phyloP scores from a whole-genome alignment of 1,140 invertebrate species.

The Drosophila nikananu region DNA sequence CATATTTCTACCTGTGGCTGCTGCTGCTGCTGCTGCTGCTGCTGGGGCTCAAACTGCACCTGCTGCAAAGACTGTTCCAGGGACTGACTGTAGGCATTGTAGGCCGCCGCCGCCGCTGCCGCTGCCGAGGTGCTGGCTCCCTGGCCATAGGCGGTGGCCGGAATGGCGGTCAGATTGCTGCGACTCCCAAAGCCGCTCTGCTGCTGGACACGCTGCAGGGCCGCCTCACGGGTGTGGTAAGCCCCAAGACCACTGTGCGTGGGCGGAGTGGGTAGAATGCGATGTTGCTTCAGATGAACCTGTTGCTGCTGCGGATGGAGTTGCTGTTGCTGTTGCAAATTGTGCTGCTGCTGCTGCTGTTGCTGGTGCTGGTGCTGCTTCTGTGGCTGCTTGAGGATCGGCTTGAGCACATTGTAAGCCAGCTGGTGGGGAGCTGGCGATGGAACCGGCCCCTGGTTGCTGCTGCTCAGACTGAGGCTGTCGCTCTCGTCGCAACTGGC shows the following conservation, averaged over 20 bases:
- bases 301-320: background rate
- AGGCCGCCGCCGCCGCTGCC: constrained; percentile 11
- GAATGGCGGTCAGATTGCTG: constrained; percentile 27
- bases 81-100: constrained; percentile 23
- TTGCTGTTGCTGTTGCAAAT: constrained; percentile 30
- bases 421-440: constrained; percentile 65
- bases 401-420: constrained; percentile 70
- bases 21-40: constrained; percentile 6
- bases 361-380: constrained; percentile 25
- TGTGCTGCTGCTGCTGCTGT: constrained; percentile 22
- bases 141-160: background rate
- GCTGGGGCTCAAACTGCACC: background rate
- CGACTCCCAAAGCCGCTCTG: constrained; percentile 66
- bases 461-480: constrained; percentile 47
- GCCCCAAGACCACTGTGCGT: constrained; percentile 59
- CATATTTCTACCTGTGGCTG: background rate
- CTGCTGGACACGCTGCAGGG: constrained; percentile 72
- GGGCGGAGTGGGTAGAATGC: constrained; percentile 66
- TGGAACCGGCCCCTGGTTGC: constrained; percentile 52
- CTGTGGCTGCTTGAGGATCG: constrained; percentile 72
- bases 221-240: constrained; percentile 65
- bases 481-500: constrained; percentile 78
- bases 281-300: constrained; percentile 35
- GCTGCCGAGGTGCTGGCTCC: constrained; percentile 24
- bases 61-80: constrained; percentile 9